Base-by-base conservation (phyloP, 2,113 vertebrate species). In the Pampusana beccarii region DNA sequence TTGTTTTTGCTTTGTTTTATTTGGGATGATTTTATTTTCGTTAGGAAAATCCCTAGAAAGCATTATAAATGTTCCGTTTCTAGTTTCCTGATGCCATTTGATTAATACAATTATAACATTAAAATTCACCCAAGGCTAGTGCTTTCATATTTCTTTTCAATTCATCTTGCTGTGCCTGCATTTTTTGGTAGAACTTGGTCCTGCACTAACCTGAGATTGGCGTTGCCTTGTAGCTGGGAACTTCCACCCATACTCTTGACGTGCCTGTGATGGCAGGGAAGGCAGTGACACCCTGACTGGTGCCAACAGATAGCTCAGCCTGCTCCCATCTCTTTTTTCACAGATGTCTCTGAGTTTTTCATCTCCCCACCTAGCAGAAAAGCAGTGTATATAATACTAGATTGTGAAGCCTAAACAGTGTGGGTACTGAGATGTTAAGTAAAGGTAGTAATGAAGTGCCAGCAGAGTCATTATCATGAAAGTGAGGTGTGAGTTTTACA, bases 181-280 rank as follows among this genome's bases (percentile, higher is more conserved):
- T 94, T 95, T 95, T 94, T 89, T 65, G 57, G 86, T 85, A 95
- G 91, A 92, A 97, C 92, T 97, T 97, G 84, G 42, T 97, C 48
- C 73, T 95, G 29, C 51, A 80, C 17, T 89, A 90, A 84, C 74
- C 83, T 87, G 73, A 91, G 87, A 85, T 46, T 97, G 97, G 89
- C 62, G 25, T 96, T 97, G 94, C 7, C 18, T 75, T 94, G 91
- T 94, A 97, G 90, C 88, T 97, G 96, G 97, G 97, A 98, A 98
- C 95, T 98, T 98, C 98, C 96, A 77, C 80, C 26, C 5, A 0
- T 19, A 66, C 9, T 86, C 82, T 60, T 77, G 51, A 56, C 70
- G 79, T 34, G 16, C 34, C 29, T 33, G 9, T 51, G 44, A 25
- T 57, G 38, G 5, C 62, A 71, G 51, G 50, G 64, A 78, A 67